A percentile compares a stretch with the other conserved stretches of the same genome.
phyloP scores from a whole-genome alignment of 2,113 vertebrate genomes.

The Chrysemys picta region DNA sequence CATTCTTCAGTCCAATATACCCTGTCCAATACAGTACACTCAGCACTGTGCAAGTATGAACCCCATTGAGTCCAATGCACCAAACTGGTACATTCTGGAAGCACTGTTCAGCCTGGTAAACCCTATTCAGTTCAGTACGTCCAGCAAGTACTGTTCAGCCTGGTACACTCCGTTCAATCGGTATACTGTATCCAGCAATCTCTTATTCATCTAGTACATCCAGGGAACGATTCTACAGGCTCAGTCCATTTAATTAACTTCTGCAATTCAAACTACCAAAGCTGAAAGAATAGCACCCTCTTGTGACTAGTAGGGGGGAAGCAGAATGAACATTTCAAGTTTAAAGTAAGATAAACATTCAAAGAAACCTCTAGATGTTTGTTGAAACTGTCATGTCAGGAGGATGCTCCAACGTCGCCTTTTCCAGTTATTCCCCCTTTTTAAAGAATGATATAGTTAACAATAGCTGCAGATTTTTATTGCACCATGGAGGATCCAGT shows the following conservation, averaged over 20 bases:
- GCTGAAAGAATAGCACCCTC: slow-evolving; percentile 16
- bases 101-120: neutral
- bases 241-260: neutral
- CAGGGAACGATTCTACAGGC: neutral
- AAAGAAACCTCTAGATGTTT: neutral
- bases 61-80: neutral
- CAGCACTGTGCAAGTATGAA: neutral
- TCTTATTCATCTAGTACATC: neutral
- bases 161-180: neutral
- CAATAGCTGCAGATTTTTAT: neutral
- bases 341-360: accelerated
- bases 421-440: neutral
- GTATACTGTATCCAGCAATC: neutral
- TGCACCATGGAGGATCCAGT: neutral
- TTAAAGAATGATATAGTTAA: neutral
- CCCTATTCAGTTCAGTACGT: accelerated
- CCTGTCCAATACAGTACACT: neutral
- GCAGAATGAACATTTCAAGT: accelerated
- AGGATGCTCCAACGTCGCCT: neutral
- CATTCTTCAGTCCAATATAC: neutral
- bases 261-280: neutral
- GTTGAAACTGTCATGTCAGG: neutral
- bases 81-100: neutral
- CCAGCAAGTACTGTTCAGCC: neutral
- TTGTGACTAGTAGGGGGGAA: neutral